These are phyloP conservation scores for Mustela lutreola DNA, from an alignment of 2,113 vertebrate genomes.

Conservation along the genomic window DNA sequence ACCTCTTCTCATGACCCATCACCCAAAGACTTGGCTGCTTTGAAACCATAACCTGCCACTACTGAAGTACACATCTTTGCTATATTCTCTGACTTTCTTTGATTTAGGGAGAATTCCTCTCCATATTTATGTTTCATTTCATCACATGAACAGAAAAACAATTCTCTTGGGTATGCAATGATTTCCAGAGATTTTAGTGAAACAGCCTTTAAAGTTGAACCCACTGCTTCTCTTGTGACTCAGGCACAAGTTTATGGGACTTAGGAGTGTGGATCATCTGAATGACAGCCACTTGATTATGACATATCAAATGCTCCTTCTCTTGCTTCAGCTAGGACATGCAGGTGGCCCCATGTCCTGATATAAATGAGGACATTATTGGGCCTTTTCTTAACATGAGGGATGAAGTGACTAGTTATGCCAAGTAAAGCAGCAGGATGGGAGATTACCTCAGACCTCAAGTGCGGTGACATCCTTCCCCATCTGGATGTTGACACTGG, in stretches of 20 bases:
- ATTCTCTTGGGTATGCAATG: neutral
- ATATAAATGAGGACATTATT: neutral
- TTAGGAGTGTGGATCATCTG: neutral
- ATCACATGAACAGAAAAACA: neutral
- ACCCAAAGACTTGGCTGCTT: neutral
- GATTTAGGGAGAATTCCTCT: neutral
- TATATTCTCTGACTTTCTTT: neutral
- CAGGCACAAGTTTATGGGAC: neutral
- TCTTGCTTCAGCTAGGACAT: neutral
- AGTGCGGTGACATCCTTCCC: neutral
- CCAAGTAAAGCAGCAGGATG: conserved; percentile 53
- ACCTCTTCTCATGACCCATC: neutral
- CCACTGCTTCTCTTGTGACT: neutral
- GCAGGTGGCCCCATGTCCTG: neutral
- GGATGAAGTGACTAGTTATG: neutral
- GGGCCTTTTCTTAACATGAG: neutral
- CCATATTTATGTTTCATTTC: conserved; percentile 4
- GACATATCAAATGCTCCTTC: neutral
- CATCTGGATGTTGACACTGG: conserved; percentile 49
- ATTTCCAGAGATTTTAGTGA: conserved; percentile 27
- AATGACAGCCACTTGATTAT: neutral
- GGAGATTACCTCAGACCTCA: conserved; percentile 1
- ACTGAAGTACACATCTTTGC: neutral
- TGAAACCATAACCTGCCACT: neutral
- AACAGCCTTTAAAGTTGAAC: conserved; percentile 1